A percentile compares a stretch with the other conserved stretches of the same genome.
These are phyloP conservation scores for Drosophila tripunctata DNA, from an alignment of 2,888 invertebrate species.

Conservation along the genomic window DNA sequence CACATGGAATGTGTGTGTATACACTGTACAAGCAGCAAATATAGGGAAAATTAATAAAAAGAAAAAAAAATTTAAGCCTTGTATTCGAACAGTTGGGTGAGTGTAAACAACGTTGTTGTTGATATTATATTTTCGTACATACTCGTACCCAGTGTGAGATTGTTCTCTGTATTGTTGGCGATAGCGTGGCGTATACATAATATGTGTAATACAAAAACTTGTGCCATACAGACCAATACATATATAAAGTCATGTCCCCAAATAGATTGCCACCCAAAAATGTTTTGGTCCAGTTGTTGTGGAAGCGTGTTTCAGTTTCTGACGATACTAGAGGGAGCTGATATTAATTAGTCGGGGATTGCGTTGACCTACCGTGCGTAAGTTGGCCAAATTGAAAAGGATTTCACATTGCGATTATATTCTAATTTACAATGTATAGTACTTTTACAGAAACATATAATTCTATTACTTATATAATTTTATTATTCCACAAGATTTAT, in stretches of 20 bases:
- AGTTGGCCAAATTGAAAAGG: constrained; percentile 56
- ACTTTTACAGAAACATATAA: no score
- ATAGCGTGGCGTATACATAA: constrained; percentile 64
- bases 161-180: constrained; percentile 36
- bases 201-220: constrained; percentile 28
- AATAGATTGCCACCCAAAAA: constrained; percentile 16
- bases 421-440: neutral
- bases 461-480: no score
- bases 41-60: constrained; percentile 66
- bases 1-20: no score
- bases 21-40: no score
- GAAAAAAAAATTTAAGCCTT: constrained; percentile 62
- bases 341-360: constrained; percentile 66
- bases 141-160: constrained; percentile 30
- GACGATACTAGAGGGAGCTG: constrained; percentile 51
- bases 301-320: constrained; percentile 1
- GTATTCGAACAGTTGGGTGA: constrained; percentile 8
- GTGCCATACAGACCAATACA: constrained; percentile 3
- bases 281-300: constrained; percentile 16
- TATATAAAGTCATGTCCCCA: constrained; percentile 3
- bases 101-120: constrained; percentile 6
- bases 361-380: constrained; percentile 7
- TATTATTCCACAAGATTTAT: neutral
- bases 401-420: neutral
- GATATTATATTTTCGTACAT: constrained; percentile 38